Evolutionary conservation across 2,888 invertebrate species (phyloP).

Genomic region (Luperina testacea): DNA sequence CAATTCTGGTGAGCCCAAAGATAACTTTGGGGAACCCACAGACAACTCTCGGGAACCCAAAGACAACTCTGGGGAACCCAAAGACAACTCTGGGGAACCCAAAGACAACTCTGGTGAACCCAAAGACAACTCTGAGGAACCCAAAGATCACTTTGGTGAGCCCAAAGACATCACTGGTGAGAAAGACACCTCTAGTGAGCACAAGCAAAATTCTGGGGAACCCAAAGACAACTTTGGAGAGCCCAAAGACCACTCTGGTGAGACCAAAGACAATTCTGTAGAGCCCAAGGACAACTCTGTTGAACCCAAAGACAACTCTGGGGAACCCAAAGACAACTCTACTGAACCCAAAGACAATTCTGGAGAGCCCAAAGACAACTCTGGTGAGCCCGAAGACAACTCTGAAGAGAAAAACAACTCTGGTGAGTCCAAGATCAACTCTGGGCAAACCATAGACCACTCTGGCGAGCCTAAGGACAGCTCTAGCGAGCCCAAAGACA

Average conservation of each 20-base stretch:
- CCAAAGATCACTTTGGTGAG: no score
- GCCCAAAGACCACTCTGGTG: background rate
- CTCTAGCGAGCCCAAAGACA: background rate
- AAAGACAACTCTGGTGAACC: background rate
- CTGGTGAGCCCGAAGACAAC: background rate
- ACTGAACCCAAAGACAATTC: background rate
- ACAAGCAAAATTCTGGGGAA: no score
- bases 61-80: background rate
- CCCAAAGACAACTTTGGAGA: background rate
- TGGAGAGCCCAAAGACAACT: no score
- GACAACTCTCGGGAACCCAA: background rate
- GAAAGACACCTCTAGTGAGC: no score
- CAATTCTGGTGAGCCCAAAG: background rate
- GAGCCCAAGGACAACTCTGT: background rate
- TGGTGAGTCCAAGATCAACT: background rate
- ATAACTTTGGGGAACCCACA: background rate
- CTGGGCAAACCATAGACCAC: background rate
- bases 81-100: accelerated
- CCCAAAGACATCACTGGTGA: no score
- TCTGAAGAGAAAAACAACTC: background rate
- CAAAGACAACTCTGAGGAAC: no score
- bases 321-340: background rate
- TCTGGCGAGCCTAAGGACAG: background rate
- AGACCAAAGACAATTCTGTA: background rate
- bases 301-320: background rate